These are phyloP conservation scores for Rhagologus leucostigma DNA, from an alignment of 2,113 vertebrate genomes.

Conservation along the genomic window DNA sequence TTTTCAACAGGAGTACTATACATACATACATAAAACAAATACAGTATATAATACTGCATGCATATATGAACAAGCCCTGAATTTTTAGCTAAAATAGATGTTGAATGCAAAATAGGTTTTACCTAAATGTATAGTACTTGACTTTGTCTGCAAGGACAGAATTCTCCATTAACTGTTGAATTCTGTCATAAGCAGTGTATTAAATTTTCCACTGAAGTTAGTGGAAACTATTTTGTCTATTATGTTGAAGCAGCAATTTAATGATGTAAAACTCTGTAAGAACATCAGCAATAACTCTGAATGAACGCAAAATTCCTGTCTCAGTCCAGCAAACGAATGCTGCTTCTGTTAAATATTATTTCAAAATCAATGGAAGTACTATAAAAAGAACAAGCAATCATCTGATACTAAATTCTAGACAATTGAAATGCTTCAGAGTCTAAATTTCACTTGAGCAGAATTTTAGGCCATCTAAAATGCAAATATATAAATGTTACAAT, in stretches of 20 bases:
- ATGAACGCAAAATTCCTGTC: neutral
- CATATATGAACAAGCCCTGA: neutral
- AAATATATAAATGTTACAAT: neutral
- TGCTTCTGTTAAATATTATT: neutral
- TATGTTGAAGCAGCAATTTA: neutral
- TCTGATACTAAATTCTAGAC: neutral
- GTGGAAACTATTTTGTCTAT: neutral
- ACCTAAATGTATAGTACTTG: neutral
- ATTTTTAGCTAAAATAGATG: neutral
- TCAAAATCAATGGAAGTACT: neutral
- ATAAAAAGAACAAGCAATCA: neutral
- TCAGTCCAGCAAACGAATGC: neutral
- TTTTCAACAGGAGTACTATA: neutral
- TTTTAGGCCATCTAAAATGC: neutral
- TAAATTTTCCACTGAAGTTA: neutral
- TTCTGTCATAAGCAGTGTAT: neutral
- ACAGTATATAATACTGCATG: fast-evolving
- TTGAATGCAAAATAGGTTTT: neutral
- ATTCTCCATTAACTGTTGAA: neutral
- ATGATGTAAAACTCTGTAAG: neutral
- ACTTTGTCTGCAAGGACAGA: neutral
- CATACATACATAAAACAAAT: neutral
- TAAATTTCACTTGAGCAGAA: neutral
- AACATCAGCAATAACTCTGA: neutral
- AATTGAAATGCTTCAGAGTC: neutral